Evolutionary conservation across 2,113 vertebrate genomes (phyloP), one percentile per base, ranked within the genome.

Genomic region (Forbesichthys papilliferus): DNA sequence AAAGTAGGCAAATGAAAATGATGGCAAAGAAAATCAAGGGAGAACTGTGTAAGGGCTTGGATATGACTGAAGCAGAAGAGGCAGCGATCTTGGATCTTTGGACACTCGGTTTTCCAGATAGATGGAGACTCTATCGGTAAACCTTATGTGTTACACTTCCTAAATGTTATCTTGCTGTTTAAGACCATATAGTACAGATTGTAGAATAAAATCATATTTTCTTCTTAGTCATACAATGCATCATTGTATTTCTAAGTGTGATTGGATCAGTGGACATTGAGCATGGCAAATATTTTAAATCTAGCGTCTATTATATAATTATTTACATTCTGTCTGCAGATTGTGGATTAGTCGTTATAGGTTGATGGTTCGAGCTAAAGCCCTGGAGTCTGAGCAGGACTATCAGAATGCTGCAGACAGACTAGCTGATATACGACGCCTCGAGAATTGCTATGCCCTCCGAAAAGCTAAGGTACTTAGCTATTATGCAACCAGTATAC

Each of bases 71-170:
- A 47, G 36, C 51, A 0, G 92, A 97, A 64, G 96, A 93, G 46
- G 11, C 0, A 1, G 53, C 14, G 7, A 62, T 95, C 66, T 57
- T 54, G 7, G 84, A 98, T 33, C 27, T 98, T 58, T 98, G 96
- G 96, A 83, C 72, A 4, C 92, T 99, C 46, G 81, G 80, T 54
- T 73, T 89, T 54, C 80, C 12, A 53, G 92, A 95, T 53, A 93
- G 95, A 78, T 98, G 96, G 96, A 92, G 74, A 78, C 94, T 98
- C 60, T 99, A 99, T 88, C 94, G 97, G 97, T 99, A 89, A 66
- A 67, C 62, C 13, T 80, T 71, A 12, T 57, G 3, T 56, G 9
- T 66, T 52, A 54, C 42, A 36, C 42, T 16, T 20, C 20, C 20
- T 1, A 1, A 20, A 20, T 20, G 20, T 20, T 20, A 20, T 20